Evolutionary conservation across 2,113 vertebrate species (phyloP), one percentile per base, ranked within the genome.

Genomic region (Planiliza haematocheilus): DNA sequence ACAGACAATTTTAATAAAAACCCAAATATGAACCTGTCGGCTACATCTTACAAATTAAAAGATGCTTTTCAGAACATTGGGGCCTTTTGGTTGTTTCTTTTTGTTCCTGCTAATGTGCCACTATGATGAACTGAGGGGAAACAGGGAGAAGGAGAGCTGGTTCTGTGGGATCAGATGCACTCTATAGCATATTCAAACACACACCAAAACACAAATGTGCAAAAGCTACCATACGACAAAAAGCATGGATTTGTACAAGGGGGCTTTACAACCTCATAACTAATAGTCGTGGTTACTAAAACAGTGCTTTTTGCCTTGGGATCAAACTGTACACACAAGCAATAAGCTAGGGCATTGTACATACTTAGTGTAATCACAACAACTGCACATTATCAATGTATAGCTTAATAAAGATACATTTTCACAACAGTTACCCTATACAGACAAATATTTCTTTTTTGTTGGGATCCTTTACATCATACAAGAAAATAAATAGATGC

Each of bases 51-150:
- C 24, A 73, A 7, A 65, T 65, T 34, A 45, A 64, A 58, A 1
- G 13, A 42, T 77, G 43, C 36, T 46, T 53, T 46, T 55, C 21
- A 65, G 8, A 74, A 64, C 77, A 82, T 81, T 64, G 37, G 45
- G 13, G 36, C 24, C 68, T 74, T 89, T 91, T 90, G 89, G 88
- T 90, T 92, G 90, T 91, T 92, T 91, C 88, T 91, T 91, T 91
- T 90, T 89, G 63, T 56, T 86, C 72, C 67, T 65, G 79, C 38
- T 73, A 30, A 52, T 55, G 72, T 79, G 69, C 41, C 50, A 50
- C 1, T 49, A 13, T 17, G 49, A 42, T 60, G 48, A 49, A 56
- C 11, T 58, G 48, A n/a, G 57, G 78, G 62, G 34, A 45, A 20
- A 53, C 34, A 1, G 34, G 60, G 68, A 34, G 7, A 48, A 55